Evolutionary conservation across 2,888 invertebrate species (phyloP), one percentile per base, ranked within the genome.

Genomic region (Homarus gammarus): DNA sequence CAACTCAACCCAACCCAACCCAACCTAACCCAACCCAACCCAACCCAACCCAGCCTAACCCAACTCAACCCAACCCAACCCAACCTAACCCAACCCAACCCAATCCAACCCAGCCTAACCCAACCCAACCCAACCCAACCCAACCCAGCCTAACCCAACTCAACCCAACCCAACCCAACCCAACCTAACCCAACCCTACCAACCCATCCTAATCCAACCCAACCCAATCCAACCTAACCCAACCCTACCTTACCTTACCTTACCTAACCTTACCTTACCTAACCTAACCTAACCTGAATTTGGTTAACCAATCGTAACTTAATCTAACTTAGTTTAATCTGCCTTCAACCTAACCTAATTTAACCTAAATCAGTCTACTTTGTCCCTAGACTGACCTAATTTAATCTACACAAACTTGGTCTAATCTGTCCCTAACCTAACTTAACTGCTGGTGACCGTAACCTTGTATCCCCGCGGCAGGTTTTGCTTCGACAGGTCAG

Each of bases 401-500:
- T 1, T 56, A 56, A 0, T 22, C 22, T 56, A 56, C n/a, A n/a
- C n/a, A n/a, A 49, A 49, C 15, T 15, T 49, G 49, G 10, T 49
- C 49, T 49, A 8, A 49, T 15, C 49, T 49, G 1, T 49, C 15
- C 31, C 36, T 36, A 10, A 36, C 36, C 27, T 70, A 2, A 12
- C 36, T 31, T 15, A 2, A 40, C 33, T 15, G 27, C 5, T 81
- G 36, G 36, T 38, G 1, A 36, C 33, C 0, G 38, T 15, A 27
- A 12, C 56, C 5, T 18, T 44, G 8, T 40, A 22, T 40, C 68
- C 78, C 72, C 61, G 8, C 44, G 18, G 31, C 84, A 97, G 97
- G 97, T 98, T 96, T 93, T 97, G 97, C 96, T 95, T 96, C 92
- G 97, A 97, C 94, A 95, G 95, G 84, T 95, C 96, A 1, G 96